A percentile compares a stretch with the other conserved stretches of the same genome.
phyloP scores from a whole-genome alignment of 2,797 vertebrate genomes.

The Oreonectes daqikongensis region DNA sequence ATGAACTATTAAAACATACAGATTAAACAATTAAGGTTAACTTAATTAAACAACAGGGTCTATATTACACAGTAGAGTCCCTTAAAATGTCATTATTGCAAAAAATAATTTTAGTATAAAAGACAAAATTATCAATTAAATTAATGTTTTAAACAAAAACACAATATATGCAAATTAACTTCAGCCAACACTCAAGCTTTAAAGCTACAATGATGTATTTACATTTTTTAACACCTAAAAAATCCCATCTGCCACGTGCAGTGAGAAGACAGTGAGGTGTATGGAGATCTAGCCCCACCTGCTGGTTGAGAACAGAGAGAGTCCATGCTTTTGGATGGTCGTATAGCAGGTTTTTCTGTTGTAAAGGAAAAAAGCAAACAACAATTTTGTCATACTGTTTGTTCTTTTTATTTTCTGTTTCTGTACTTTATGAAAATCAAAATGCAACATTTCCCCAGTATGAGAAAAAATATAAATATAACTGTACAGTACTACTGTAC shows the following conservation, averaged over 20 bases:
- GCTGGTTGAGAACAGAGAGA: slow-evolving; percentile 91
- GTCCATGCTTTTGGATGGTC: slow-evolving; percentile 98
- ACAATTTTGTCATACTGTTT: background rate
- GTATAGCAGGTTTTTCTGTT: slow-evolving; percentile 90
- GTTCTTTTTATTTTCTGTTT: background rate
- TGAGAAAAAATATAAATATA: background rate
- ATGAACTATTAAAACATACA: too few relatives aligned
- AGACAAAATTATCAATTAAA: too few relatives aligned
- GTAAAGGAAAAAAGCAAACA: slow-evolving; percentile 46
- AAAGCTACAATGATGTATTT: too few relatives aligned
- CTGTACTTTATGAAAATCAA: background rate
- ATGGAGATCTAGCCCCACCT: slow-evolving; percentile 76
- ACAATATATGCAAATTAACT: too few relatives aligned
- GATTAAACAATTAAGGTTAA: too few relatives aligned
- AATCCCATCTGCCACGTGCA: background rate
- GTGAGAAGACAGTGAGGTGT: background rate
- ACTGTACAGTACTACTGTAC: too few relatives aligned
- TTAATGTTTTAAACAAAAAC: too few relatives aligned
- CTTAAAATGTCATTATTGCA: too few relatives aligned
- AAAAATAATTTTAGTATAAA: too few relatives aligned
- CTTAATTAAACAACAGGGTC: too few relatives aligned
- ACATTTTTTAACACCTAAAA: background rate
- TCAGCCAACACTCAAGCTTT: too few relatives aligned
- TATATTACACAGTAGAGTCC: too few relatives aligned
- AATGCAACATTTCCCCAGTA: background rate